A percentile compares a stretch with the other conserved stretches of the same genome.
phyloP scores from a whole-genome alignment of 2,888 invertebrate species.

The Drosophila picticornis region DNA sequence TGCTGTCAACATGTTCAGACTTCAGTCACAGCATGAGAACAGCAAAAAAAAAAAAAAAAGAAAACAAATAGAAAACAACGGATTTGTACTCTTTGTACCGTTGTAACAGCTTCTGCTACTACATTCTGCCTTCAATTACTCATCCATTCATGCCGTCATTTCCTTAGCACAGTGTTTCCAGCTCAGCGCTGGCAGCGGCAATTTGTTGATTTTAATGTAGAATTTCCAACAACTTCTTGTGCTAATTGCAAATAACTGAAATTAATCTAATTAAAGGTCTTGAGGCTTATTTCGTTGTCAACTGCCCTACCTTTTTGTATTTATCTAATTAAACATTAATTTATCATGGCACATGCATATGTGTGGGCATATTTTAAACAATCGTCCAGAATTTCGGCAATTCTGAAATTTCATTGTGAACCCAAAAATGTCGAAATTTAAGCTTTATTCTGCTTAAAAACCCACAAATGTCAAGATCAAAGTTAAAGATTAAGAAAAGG shows the following conservation, averaged over 20 bases:
- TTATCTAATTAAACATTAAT: constrained; percentile 3
- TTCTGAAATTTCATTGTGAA: constrained; percentile 23
- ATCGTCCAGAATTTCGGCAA: constrained; percentile 7
- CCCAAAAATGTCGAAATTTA: constrained; percentile 35
- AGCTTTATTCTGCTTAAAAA: constrained; percentile 22
- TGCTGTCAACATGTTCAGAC: constrained; percentile 73
- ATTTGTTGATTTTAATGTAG: constrained; percentile 68
- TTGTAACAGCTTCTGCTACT: constrained; percentile 10
- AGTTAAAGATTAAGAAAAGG: constrained; percentile 40
- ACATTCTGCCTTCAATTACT: constrained; percentile 63
- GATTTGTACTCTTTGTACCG: constrained; percentile 30
- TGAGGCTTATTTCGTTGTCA: constrained; percentile 10
- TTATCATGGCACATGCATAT: constrained; percentile 3
- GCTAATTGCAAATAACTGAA: constrained; percentile 54
- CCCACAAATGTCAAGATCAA: constrained; percentile 67
- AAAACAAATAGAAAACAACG: constrained; percentile 9
- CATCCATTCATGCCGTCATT: constrained; percentile 68
- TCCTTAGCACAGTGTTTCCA: constrained; percentile 44
- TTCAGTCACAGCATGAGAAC: constrained; percentile 69
- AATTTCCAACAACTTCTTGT: constrained; percentile 44
- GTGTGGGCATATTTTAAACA: constrained; percentile 6
- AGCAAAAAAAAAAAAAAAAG: constrained; percentile 41
- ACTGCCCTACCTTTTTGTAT: constrained; percentile 1
- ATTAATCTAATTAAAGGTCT: constrained; percentile 55
- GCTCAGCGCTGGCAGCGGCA: constrained; percentile 47